These are phyloP conservation scores for Stegostoma tigrinum DNA, from an alignment of 2,113 vertebrate species.

Conservation along the genomic window DNA sequence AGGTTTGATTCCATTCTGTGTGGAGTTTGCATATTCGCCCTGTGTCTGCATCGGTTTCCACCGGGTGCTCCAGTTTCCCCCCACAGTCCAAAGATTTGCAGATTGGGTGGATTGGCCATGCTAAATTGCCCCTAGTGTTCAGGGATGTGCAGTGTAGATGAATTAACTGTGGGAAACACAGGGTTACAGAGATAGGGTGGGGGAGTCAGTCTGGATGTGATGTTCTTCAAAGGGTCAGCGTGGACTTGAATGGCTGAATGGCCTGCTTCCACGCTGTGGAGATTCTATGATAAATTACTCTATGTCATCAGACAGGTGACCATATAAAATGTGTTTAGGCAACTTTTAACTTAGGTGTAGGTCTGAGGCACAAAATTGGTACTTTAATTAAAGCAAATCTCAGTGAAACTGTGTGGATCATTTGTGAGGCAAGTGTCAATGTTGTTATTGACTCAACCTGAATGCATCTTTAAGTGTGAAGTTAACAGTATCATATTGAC, in stretches of 20 bases:
- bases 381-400: not conserved
- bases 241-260: not conserved
- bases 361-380: not conserved
- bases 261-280: not conserved
- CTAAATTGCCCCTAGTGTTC: too few relatives aligned
- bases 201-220: too few relatives aligned
- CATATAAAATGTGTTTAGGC: not conserved
- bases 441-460: not conserved
- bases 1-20: too few relatives aligned
- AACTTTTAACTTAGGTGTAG: not conserved
- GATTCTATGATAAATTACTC: not conserved
- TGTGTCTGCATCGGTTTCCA: too few relatives aligned
- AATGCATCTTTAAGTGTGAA: not conserved
- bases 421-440: not conserved
- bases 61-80: too few relatives aligned
- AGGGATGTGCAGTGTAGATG: too few relatives aligned
- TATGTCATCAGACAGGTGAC: not conserved
- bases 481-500: not conserved
- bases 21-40: too few relatives aligned
- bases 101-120: too few relatives aligned
- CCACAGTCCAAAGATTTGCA: too few relatives aligned
- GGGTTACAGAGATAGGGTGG: too few relatives aligned
- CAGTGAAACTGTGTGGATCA: not conserved
- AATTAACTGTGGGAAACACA: too few relatives aligned
- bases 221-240: too few relatives aligned